Evolutionary conservation across 1,140 invertebrate genomes (phyloP), one percentile per base, ranked within the genome.

Genomic region (Macrobrachium rosenbergii): DNA sequence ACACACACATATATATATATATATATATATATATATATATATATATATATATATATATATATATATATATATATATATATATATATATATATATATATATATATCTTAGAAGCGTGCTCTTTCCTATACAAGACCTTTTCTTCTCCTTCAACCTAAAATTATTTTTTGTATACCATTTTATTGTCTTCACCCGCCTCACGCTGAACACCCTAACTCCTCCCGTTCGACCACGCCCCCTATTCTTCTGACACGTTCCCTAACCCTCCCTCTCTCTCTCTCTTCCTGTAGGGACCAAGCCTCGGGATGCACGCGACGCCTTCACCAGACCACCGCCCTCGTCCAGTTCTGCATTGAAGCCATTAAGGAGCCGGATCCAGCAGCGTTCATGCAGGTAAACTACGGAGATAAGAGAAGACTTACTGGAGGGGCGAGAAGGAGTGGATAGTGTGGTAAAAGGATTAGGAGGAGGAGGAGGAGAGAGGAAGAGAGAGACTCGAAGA

Each of bases 301-400:
- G 0, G 94, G 94, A 64, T 97, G 96, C 91, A 97, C 97, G 16
- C 93, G 93, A 43, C 95, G 97, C 90, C 93, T 99, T 12, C 96
- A 98, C 91, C 95, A 97, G 90, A 99, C 98, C 69, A 99, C 98
- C 0, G 97, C 97, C 8, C 93, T 99, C 2, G 94, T 99, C 83
- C 98, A 99, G 92, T 99, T 99, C 92, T 99, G 98, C 92, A 99
- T 99, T 90, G 99, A 99, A 92, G 97, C 98, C 1, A 93, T 99
- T 11, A 99, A 99, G 92, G 99, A 99, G 93, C 97, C 96, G 14
- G 98, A 99, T 92, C 96, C 97, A 90, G 95, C 96, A 45, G 97
- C 98, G n/a, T 99, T 99, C 93, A 94, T 99, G 64, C 98, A 99
- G 94, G 95, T 95, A 90, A 90, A 67, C 16, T 10, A 43, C 8